Base-by-base conservation (phyloP, 1,140 invertebrate genomes). In the Trinorchestia longiramus region DNA sequence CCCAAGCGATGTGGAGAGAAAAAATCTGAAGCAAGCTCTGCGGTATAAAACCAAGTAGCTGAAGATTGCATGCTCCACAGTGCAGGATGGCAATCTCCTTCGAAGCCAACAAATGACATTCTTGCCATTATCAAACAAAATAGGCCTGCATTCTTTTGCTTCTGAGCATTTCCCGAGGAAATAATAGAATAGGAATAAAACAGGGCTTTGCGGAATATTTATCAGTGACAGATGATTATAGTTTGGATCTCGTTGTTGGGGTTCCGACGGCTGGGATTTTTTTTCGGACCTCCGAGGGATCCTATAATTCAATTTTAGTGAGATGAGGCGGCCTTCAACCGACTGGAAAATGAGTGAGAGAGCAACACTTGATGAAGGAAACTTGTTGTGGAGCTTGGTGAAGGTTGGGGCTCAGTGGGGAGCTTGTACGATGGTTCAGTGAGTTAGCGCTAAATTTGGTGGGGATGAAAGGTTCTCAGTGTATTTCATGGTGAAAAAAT, bases 321-420 rank as follows among this genome's bases (percentile, higher is more conserved):
- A 94, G 92, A 45, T 45, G 92, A 45, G 92, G 43, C 92, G 47
- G 92, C 47, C 43, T 45, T 94, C 92, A 94, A 44, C 44, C 41
- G 92, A 47, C 44, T 43, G 44, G 44, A 94, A 94, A 47, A 94
- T 94, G 43, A 94, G 92, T 94, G 92, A 43, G 92, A 94, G 43
- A 43, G 43, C 92, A 94, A 40, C 92, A 45, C 92, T 94, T 94
- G 92, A 94, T 94, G 92, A 43, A 19, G 40, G 43, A 45, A 90
- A 36, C 36, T 77, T 23, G 62, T 77, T 77, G 62, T 77, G 62
- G 62, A 77, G 62, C 62, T 15, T 15, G 28, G 62, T 77, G 62
- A 36, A 36, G 62, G 62, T 28, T 77, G 62, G 62, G 28, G 11
- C 62, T 77, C 28, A 3, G 28, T 77, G 62, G 62, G 3, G 62